phyloP scores from a whole-genome alignment of 1,140 invertebrate species.

The Protaetia brevitarsis region DNA sequence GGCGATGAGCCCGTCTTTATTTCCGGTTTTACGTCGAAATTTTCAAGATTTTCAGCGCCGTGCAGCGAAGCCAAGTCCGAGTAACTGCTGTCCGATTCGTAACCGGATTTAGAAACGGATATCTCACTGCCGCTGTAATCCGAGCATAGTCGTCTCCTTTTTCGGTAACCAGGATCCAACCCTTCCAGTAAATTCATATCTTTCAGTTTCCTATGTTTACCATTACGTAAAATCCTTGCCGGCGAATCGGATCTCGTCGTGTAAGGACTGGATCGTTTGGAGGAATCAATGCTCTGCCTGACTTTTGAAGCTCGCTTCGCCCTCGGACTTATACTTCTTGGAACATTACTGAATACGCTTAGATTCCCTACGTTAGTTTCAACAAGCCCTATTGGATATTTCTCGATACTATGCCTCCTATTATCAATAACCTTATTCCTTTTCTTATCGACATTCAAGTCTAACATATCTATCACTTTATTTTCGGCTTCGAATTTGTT shows the following conservation, averaged over 20 bases:
- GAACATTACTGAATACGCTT: conserved; percentile 34
- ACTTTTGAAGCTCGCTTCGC: conserved; percentile 34
- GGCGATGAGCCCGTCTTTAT: conserved; percentile 4
- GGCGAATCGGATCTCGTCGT: conserved; percentile 54
- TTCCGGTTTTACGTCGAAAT: conserved; percentile 10
- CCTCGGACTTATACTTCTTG: conserved; percentile 38
- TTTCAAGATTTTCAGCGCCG: conserved; percentile 48
- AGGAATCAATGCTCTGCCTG: conserved; percentile 40
- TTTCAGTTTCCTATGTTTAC: conserved; percentile 59
- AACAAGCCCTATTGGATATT: conserved; percentile 36
- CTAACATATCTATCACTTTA: conserved; percentile 42
- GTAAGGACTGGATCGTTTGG: conserved; percentile 53
- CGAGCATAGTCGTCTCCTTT: conserved; percentile 56
- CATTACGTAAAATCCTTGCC: conserved; percentile 60
- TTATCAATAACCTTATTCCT: conserved; percentile 34
- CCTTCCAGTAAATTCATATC: conserved; percentile 51
- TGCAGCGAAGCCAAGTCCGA: conserved; percentile 52
- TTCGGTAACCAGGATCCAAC: conserved; percentile 53
- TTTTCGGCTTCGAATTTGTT: conserved; percentile 30
- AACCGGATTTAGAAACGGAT: conserved; percentile 53
- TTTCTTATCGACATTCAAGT: conserved; percentile 44
- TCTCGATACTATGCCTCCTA: conserved; percentile 46
- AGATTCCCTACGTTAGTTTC: conserved; percentile 28
- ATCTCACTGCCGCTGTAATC: conserved; percentile 55
- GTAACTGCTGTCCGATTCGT: conserved; percentile 61